Conservation (phyloP, 2,797 vertebrate species). For the Spondyliosoma cantharus region DNA sequence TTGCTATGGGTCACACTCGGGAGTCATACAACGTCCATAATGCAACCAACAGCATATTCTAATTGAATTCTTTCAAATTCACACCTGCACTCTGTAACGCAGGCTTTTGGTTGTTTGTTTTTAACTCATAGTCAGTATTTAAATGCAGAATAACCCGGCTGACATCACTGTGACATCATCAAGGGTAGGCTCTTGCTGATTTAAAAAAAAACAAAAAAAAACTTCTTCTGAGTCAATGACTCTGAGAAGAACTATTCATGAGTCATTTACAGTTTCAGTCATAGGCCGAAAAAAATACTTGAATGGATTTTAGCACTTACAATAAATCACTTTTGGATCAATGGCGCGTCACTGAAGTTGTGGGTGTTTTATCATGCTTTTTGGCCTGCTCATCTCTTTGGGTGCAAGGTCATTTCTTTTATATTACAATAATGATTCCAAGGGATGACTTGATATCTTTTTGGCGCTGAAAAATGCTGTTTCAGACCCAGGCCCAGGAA, state of each 20-base stretch:
- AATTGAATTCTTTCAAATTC: background rate
- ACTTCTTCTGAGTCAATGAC: no score
- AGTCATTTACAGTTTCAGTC: background rate
- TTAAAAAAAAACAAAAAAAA: no score
- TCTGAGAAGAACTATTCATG: no score
- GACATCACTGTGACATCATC: conserved; percentile 6
- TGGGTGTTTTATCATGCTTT: conserved; percentile 15
- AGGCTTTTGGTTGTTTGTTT: background rate
- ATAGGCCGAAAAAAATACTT: background rate
- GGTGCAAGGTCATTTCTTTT: conserved; percentile 44
- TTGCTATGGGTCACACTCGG: background rate
- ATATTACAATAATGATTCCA: conserved; percentile 45
- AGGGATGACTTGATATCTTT: conserved; percentile 51
- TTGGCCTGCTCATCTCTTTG: conserved; percentile 28
- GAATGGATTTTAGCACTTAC: background rate
- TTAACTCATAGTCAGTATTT: no score
- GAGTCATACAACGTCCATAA: background rate
- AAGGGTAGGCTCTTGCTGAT: background rate
- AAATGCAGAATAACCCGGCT: background rate
- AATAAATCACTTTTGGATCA: background rate
- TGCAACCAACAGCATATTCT: background rate
- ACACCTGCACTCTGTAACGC: background rate
- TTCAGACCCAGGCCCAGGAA: conserved; percentile 48
- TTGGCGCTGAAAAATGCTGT: conserved; percentile 56
- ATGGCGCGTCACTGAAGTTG: conserved; percentile 26